A percentile compares a stretch with the other conserved stretches of the same genome.
Conservation (phyloP, 2,113 vertebrate genomes). For the Pristiophorus japonicus region DNA sequence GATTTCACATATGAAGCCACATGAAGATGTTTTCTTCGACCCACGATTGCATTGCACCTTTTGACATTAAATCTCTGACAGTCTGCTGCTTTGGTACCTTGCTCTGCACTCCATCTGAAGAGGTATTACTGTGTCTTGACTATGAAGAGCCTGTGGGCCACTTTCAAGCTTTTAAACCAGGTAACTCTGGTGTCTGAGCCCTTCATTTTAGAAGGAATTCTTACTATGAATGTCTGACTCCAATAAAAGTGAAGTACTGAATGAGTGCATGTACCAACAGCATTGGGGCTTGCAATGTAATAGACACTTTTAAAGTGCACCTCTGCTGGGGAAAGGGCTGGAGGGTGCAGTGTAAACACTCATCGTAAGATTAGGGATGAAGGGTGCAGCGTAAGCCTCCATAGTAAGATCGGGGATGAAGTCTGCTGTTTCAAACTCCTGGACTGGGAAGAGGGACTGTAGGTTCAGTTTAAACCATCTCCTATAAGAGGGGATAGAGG, state of each 20-base stretch:
- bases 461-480: not conserved
- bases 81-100: not conserved
- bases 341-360: too few species aligned
- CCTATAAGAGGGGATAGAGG: not conserved
- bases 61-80: not conserved
- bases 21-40: not conserved
- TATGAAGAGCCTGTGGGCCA: not conserved
- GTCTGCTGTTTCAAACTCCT: not conserved
- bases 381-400: not conserved
- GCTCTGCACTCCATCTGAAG: not conserved
- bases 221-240: not conserved
- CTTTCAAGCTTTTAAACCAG: not conserved
- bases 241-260: not conserved
- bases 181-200: not conserved
- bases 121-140: not conserved
- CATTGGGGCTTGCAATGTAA: not conserved
- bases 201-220: not conserved
- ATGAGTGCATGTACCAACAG: not conserved
- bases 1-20: constrained; percentile 2
- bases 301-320: not conserved
- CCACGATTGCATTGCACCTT: not conserved
- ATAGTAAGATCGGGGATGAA: not conserved
- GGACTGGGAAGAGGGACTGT: not conserved
- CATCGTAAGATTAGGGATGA: not conserved
- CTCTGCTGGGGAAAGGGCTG: not conserved